Evolutionary conservation across 1,140 invertebrate species (phyloP).

Genomic region (Eciton burchellii): DNA sequence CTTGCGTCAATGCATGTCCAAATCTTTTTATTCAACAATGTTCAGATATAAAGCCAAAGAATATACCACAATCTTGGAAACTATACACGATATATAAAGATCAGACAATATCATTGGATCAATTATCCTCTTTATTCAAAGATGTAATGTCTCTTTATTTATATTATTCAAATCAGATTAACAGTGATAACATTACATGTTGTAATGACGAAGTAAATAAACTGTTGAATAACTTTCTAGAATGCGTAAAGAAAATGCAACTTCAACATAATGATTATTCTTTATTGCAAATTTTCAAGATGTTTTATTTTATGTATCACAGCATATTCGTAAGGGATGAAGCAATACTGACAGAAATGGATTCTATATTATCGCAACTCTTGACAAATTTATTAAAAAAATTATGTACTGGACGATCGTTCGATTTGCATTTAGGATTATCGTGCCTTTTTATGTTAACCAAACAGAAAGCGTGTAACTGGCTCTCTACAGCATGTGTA

Average conservation of each 20-base stretch:
- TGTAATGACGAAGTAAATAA: conserved; percentile 26
- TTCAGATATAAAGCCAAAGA: conserved; percentile 21
- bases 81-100: conserved; percentile 75
- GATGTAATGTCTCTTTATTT: conserved; percentile 62
- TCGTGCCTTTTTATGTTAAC: conserved; percentile 76
- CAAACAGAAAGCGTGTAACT: conserved; percentile 66
- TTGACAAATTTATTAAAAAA: conserved; percentile 73
- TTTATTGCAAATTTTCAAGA: conserved; percentile 73
- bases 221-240: conserved; percentile 49
- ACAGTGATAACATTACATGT: not conserved
- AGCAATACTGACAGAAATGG: conserved; percentile 54
- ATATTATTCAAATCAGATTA: conserved; percentile 31
- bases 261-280: conserved; percentile 74
- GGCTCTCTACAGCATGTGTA: conserved; percentile 66
- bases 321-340: conserved; percentile 13
- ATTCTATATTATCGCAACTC: conserved; percentile 57
- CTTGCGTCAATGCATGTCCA: conserved; percentile 37
- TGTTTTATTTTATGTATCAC: conserved; percentile 67
- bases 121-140: conserved; percentile 70
- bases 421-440: conserved; percentile 78
- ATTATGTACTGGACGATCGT: conserved; percentile 70
- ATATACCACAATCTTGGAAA: conserved; percentile 56
- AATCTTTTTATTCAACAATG: not conserved
- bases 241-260: conserved; percentile 61
- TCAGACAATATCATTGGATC: conserved; percentile 65